Percentiles rank a stretch among this genome's conserved stretches.
Conservation (phyloP, 2,888 invertebrate genomes). For the Baccha elongata region DNA sequence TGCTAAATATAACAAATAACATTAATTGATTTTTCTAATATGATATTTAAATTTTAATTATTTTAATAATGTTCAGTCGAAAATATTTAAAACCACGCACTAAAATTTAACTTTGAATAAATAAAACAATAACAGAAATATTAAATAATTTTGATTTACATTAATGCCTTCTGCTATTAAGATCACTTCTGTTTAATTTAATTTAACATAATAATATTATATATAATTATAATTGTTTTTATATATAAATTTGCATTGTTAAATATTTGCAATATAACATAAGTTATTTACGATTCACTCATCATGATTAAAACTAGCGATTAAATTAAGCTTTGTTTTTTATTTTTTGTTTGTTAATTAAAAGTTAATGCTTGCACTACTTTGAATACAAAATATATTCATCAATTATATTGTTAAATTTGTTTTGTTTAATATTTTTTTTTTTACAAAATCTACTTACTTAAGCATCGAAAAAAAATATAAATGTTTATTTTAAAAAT, state of each 20-base stretch:
- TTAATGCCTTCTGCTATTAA: conserved; percentile 18
- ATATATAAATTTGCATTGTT: conserved; percentile 32
- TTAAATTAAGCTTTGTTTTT: conserved; percentile 43
- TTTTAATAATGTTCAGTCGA: conserved; percentile 56
- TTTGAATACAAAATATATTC: conserved; percentile 43
- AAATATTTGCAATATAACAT: conserved; percentile 47
- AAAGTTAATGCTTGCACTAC: conserved; percentile 45
- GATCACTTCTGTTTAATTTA: conserved; percentile 29
- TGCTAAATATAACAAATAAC: conserved; percentile 16
- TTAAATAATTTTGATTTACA: conserved; percentile 40
- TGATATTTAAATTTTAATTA: conserved; percentile 10
- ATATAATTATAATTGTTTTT: conserved; percentile 8
- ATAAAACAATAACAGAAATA: conserved; percentile 3
- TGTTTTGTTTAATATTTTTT: conserved; percentile 29
- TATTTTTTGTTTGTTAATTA: conserved; percentile 21
- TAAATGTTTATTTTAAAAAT: conserved; percentile 40
- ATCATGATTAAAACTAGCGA: conserved; percentile 54
- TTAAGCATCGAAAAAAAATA: conserved; percentile 50
- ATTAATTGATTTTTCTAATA: conserved; percentile 8
- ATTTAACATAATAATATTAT: conserved; percentile 12
- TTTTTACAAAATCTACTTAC: conserved; percentile 70
- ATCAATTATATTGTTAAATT: conserved; percentile 9
- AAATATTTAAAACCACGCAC: conserved; percentile 39
- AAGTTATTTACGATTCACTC: conserved; percentile 58
- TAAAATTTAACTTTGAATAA: conserved; percentile 28